Base-by-base conservation (phyloP, 1,140 invertebrate genomes). In the Zaprionus vittiger region DNA sequence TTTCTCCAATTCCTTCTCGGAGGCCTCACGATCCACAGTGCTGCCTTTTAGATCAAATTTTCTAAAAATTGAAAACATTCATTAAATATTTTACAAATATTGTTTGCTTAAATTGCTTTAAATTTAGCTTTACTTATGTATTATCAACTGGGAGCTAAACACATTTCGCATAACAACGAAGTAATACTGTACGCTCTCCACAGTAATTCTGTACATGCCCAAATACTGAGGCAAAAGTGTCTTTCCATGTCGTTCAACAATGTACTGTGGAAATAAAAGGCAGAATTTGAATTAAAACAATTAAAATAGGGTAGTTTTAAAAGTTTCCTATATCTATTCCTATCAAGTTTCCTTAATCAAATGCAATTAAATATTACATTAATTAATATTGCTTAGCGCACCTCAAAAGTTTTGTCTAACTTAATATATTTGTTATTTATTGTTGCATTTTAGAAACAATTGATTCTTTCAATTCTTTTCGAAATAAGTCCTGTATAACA, bases 221-320 rank as follows among this genome's bases (percentile, higher is more conserved):
- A 99, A 94, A 94, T 99, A 99, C 93, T 99, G 99, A 0, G 99
- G 99, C 82, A 99, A 94, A 54, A 99, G 94, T 0, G 99, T 99
- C 93, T 99, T 99, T 62, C 98, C 99, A 94, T 99, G 98, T 73
- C 97, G 94, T 94, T 99, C 98, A 47, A 99, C 99, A 86, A 99
- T 97, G 92, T 99, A 99, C 97, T 99, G 94, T 31, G 64, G 31
- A 62, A 60, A 95, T 95, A 69, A 91, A 82, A 76, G 67, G 69
- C 52, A 20, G 22, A 64, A 74, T 60, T 0, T 1, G 0, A 60
- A 52, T 67, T 31, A 76, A 52, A 64, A n/a, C 37, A 31, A 49
- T 38, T 0, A 11, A 61, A n/a, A 15, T 12, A 26, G 6, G 11
- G n/a, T 17, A 3, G 15, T 41, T 15, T n/a, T 41, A 9, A 38